These are phyloP conservation scores for Drosophila nasuta DNA, from an alignment of 1,140 invertebrate species.

Conservation along the genomic window DNA sequence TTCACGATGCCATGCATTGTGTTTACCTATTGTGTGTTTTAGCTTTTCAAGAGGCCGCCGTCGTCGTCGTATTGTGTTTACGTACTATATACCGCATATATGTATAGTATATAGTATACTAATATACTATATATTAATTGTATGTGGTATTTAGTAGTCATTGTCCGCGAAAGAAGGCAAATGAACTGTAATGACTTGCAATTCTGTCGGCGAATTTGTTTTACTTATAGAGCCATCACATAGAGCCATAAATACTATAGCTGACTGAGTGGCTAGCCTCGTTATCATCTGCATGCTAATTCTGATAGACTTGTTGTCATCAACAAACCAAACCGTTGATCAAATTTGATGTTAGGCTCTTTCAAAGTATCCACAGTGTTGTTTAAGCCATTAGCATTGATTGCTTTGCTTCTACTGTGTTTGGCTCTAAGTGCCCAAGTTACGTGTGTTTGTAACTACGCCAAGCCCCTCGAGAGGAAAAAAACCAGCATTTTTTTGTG, in stretches of 20 bases:
- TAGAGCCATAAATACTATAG: slow-evolving; percentile 9
- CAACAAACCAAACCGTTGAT: slow-evolving; percentile 20
- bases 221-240: slow-evolving; percentile 63
- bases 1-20: too few species aligned
- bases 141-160: slow-evolving; percentile 15
- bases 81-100: too few species aligned
- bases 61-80: neutral
- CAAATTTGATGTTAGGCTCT: slow-evolving; percentile 9
- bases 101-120: too few species aligned
- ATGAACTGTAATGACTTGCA: slow-evolving; percentile 74
- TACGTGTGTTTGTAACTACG: neutral
- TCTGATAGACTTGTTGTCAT: slow-evolving; percentile 33
- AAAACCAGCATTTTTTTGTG: neutral
- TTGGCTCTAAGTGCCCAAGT: neutral
- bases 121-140: neutral
- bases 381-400: slow-evolving; percentile 39
- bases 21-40: neutral
- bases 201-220: slow-evolving; percentile 18
- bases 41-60: neutral
- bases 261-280: neutral
- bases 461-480: slow-evolving; percentile 13
- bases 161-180: slow-evolving; percentile 45
- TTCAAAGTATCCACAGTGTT: neutral
- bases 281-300: slow-evolving; percentile 44
- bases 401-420: neutral